Base-by-base conservation (phyloP, 2,113 vertebrate genomes). In the Ictidomys tridecemlineatus region DNA sequence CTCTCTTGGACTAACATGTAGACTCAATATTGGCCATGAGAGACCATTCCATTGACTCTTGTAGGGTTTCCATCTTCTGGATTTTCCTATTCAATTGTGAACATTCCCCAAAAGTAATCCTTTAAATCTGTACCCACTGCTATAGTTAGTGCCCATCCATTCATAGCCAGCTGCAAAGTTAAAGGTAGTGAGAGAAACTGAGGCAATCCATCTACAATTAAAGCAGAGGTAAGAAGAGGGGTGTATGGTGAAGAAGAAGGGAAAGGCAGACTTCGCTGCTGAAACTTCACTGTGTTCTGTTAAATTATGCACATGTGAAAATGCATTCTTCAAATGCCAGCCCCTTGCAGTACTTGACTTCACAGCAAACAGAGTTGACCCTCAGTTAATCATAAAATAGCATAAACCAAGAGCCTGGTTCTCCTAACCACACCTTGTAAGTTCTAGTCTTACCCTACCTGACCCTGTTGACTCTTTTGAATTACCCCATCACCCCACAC, bases 301-400 rank as follows among this genome's bases (percentile, higher is more conserved):
- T 20, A 82, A 85, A 85, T 89, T 32, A 69, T 20, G 11, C 56
- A 73, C 83, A 48, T 14, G 17, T 22, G 34, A 70, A 92, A 42
- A 26, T 48, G 26, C 93, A 89, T 97, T 95, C 76, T 89, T 89
- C 70, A 83, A 87, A 78, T 89, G 67, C 89, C 83, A 65, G 20
- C 18, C 37, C 69, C 77, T 85, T 58, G 30, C 39, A 85, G 61
- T 51, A 61, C 78, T 65, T 93, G 48, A 42, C 69, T 93, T 91
- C 93, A 92, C n/a, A 78, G 79, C 80, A 96, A 95, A 96, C 14
- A 91, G 51, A 95, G 51, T 58, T 98, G 93, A 95, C 83, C 53
- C 76, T 89, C 89, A 39, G 67, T 91, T 94, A 97, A 92, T 96
- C 95, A 97, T 89, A 96, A 94, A 94, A 70, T 48, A 58, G 85